Evolutionary conservation across 2,888 invertebrate genomes (phyloP).

Genomic region (Lampropteryx suffumata): DNA sequence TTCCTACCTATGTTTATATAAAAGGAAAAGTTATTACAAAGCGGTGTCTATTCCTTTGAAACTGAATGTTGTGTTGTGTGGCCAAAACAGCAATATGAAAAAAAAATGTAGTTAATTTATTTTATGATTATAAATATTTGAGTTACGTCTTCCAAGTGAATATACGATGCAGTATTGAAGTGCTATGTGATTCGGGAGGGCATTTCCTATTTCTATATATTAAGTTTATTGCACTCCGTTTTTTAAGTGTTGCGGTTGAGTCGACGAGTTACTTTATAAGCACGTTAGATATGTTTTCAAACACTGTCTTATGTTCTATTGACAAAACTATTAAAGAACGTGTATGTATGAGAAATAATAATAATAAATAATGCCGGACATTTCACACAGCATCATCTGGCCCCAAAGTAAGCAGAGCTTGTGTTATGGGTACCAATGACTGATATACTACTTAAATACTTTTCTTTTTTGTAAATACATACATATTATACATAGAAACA

Average conservation of each 20-base stretch:
- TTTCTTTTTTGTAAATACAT: no score
- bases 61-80: background rate
- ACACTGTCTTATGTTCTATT: no score
- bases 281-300: background rate
- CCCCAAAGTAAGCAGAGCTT: no score
- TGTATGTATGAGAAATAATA: no score
- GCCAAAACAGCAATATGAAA: conserved; percentile 17
- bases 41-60: background rate
- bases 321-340: no score
- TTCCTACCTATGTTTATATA: background rate
- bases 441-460: no score
- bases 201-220: conserved; percentile 75
- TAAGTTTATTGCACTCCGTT: conserved; percentile 76
- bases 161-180: conserved; percentile 61
- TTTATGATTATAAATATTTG: conserved; percentile 40
- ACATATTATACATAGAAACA: no score
- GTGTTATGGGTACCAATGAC: no score
- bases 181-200: conserved; percentile 62
- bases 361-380: no score
- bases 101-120: conserved; percentile 42
- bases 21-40: background rate
- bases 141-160: conserved; percentile 62
- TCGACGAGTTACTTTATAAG: conserved; percentile 28
- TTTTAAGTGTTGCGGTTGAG: conserved; percentile 48
- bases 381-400: no score